Evolutionary conservation across 2,888 invertebrate species (phyloP).

Genomic region (Cyrtodaria siliqua): DNA sequence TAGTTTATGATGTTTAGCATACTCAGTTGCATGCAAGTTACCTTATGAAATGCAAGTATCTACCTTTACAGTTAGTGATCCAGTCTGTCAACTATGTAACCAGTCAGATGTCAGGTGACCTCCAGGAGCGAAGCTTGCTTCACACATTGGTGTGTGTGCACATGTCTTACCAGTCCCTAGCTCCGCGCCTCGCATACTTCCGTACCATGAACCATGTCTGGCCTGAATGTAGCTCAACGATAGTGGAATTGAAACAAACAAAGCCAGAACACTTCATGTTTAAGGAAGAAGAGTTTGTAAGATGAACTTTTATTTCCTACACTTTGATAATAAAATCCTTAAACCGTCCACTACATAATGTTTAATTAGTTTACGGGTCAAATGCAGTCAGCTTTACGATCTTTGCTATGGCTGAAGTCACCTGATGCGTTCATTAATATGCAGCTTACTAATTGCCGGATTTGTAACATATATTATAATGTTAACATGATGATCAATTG

Average conservation of each 20-base stretch:
- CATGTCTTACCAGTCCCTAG: conserved; percentile 32
- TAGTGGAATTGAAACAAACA: conserved; percentile 48
- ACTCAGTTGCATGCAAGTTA: no score
- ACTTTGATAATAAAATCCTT: no score
- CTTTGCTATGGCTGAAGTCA: no score
- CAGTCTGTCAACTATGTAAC: conserved; percentile 20
- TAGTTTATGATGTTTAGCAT: no score
- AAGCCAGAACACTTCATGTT: conserved; percentile 59
- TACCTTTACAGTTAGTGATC: conserved; percentile 19
- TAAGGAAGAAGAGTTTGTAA: conserved; percentile 68
- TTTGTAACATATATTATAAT: no score
- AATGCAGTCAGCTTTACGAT: no score
- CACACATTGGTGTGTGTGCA: conserved; percentile 50
- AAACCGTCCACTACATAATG: no score
- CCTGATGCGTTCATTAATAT: no score
- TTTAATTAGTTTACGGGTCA: no score
- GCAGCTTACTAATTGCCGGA: no score
- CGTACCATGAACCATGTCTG: conserved; percentile 67
- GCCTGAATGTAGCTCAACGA: conserved; percentile 63
- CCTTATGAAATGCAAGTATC: no score
- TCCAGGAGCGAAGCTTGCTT: conserved; percentile 4
- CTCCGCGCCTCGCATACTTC: conserved; percentile 66
- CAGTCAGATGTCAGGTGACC: conserved; percentile 2
- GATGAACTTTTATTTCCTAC: conserved; percentile 1
- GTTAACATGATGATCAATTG: no score